Evolutionary conservation across 2,113 vertebrate genomes (phyloP), one percentile per base, ranked within the genome.

Genomic region (Semnornis frantzii): DNA sequence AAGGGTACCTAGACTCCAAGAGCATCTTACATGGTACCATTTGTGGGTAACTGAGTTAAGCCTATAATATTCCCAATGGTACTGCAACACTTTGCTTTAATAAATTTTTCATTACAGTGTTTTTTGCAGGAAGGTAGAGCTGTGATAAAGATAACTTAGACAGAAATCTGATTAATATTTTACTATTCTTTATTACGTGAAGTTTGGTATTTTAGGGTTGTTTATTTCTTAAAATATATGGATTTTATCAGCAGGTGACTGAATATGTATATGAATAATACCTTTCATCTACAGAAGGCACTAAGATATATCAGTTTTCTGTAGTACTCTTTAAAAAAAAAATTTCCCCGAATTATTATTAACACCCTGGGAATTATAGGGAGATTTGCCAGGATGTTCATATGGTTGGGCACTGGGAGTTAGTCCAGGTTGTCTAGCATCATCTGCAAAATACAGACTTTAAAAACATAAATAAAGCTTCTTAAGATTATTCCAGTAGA

Each of bases 121-220:
- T 70, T 86, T 46, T 68, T 83, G 18, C 13, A 55, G 28, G 52
- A 24, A n/a, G 11, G n/a, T 27, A 68, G 28, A 59, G 3, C 34
- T 23, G 7, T 15, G 14, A 80, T 62, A 68, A 84, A 76, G 37
- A 60, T 19, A 20, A 10, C 6, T 64, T 52, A 81, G 48, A 27
- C 15, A 79, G 34, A 87, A 82, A 50, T 59, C n/a, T 63, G 9
- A 21, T 13, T 44, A 66, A 65, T 12, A 57, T 25, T 58, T 80
- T 75, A 23, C 58, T n/a, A 15, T n/a, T 34, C 27, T 34, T 37
- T 8, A 27, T 54, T 4, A 17, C 16, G n/a, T 34, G 18, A 44
- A 34, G 0, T 52, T 60, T 1, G 1, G 15, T 7, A 19, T 3
- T 69, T n/a, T n/a, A 34, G n/a, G 15, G 4, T 0, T 8, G 14